phyloP scores from a whole-genome alignment of 2,888 invertebrate species.

The Aspidiotus destructor region DNA sequence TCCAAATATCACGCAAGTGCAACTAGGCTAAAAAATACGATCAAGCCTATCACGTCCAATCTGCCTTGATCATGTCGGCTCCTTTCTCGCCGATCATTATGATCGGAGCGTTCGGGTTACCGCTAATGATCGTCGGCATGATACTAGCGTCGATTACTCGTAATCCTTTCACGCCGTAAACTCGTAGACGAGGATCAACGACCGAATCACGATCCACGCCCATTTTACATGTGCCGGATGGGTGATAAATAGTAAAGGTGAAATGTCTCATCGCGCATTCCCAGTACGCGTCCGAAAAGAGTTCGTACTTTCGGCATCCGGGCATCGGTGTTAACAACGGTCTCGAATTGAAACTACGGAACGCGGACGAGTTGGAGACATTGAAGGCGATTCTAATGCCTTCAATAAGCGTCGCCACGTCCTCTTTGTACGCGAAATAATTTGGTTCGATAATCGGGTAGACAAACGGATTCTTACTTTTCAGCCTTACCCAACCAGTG shows the following conservation, averaged over 20 bases:
- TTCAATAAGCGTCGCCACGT: slow-evolving; percentile 66
- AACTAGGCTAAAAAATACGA: too few relatives aligned
- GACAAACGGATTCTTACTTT: slow-evolving; percentile 67
- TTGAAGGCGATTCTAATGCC: slow-evolving; percentile 76
- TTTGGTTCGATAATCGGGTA: slow-evolving; percentile 84
- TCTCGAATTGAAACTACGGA: slow-evolving; percentile 68
- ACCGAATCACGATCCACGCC: slow-evolving; percentile 69
- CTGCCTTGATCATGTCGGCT: slow-evolving; percentile 79
- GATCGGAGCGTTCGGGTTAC: slow-evolving; percentile 79
- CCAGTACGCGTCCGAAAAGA: slow-evolving; percentile 64
- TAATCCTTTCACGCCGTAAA: slow-evolving; percentile 66
- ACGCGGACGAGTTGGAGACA: slow-evolving; percentile 67
- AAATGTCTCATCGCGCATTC: slow-evolving; percentile 73
- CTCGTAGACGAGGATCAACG: slow-evolving; percentile 65
- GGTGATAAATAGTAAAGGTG: slow-evolving; percentile 74
- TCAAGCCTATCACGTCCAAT: slow-evolving; percentile 44
- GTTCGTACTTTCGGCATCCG: slow-evolving; percentile 60
- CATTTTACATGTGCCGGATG: slow-evolving; percentile 78
- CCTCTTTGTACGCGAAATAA: slow-evolving; percentile 77
- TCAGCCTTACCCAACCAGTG: slow-evolving; percentile 74
- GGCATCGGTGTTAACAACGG: slow-evolving; percentile 72
- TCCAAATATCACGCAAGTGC: too few relatives aligned
- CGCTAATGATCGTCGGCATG: slow-evolving; percentile 80
- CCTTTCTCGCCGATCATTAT: slow-evolving; percentile 88
- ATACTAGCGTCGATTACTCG: slow-evolving; percentile 76